phyloP scores from a whole-genome alignment of 2,888 invertebrate genomes.

The Aelia acuminata region DNA sequence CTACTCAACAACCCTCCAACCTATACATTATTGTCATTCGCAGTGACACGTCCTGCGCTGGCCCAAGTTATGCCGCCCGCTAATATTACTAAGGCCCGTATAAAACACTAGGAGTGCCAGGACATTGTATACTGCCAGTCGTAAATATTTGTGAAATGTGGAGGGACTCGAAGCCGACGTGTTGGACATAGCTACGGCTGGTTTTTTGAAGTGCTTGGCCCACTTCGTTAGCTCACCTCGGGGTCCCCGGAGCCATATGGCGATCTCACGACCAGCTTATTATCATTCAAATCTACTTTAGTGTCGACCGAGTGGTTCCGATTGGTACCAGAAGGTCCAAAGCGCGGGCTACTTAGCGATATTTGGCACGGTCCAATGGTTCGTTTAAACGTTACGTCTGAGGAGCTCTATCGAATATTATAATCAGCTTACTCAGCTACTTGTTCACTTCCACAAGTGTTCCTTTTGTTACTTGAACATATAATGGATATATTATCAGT shows the following conservation, averaged over 20 bases:
- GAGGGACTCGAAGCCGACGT: slow-evolving; percentile 1
- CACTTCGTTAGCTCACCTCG: slow-evolving; percentile 32
- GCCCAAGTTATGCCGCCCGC: not conserved
- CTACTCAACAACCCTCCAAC: not conserved
- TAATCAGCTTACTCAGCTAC: not conserved
- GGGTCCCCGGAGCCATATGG: slow-evolving; percentile 20
- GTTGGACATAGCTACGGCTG: slow-evolving; percentile 14
- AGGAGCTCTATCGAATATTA: not conserved
- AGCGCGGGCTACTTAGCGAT: not conserved
- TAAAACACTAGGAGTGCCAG: slow-evolving; percentile 37
- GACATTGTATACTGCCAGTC: slow-evolving; percentile 35
- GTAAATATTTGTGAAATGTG: slow-evolving; percentile 38
- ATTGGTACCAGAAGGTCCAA: slow-evolving; percentile 28
- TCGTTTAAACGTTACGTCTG: slow-evolving; percentile 5
- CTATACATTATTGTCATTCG: slow-evolving; percentile 13
- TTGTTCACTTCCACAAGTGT: not conserved
- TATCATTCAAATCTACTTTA: slow-evolving; percentile 30
- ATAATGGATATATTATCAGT: not conserved
- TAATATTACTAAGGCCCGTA: slow-evolving; percentile 34
- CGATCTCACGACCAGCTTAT: slow-evolving; percentile 36
- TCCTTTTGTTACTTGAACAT: not conserved
- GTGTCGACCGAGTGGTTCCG: slow-evolving; percentile 21
- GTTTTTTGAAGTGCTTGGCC: slow-evolving; percentile 25
- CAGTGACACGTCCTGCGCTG: not conserved
- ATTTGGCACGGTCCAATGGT: not conserved